Evolutionary conservation across 2,797 vertebrate genomes (phyloP).

Genomic region (Ptychobarbus kaznakovi): DNA sequence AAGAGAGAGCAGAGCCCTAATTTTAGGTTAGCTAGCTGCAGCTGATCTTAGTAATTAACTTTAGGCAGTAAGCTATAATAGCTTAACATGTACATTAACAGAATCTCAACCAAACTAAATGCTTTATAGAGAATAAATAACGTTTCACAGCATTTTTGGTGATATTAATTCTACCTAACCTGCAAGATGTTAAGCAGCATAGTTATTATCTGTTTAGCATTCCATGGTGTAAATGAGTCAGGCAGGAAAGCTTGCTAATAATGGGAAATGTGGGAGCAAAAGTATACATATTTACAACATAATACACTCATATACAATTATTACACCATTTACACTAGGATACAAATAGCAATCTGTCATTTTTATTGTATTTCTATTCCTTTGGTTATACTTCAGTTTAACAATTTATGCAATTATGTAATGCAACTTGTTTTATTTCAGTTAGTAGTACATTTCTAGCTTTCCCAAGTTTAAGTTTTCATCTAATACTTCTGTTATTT

Average conservation of each 20-base stretch:
- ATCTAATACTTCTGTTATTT: not conserved
- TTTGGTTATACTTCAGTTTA: not conserved
- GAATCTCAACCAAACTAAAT: not conserved
- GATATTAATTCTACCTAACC: not conserved
- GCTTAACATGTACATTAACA: not conserved
- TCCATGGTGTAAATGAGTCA: conserved; percentile 58
- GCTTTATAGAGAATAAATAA: no score
- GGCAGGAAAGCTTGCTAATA: not conserved
- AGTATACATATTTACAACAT: not conserved
- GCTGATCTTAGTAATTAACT: not conserved
- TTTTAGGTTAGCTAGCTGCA: not conserved
- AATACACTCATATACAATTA: not conserved
- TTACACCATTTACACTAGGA: not conserved
- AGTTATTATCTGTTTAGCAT: not conserved
- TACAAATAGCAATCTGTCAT: not conserved
- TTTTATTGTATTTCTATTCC: not conserved
- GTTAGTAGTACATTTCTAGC: not conserved
- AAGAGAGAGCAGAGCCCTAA: not conserved
- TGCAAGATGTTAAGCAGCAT: not conserved
- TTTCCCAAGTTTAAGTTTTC: not conserved
- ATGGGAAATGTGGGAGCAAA: not conserved
- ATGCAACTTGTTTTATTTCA: not conserved
- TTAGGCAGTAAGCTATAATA: not conserved
- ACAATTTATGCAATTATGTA: not conserved
- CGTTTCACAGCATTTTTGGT: not conserved